Conservation (phyloP, 23 tunicate genomes). For the Halocynthia aurantium region DNA sequence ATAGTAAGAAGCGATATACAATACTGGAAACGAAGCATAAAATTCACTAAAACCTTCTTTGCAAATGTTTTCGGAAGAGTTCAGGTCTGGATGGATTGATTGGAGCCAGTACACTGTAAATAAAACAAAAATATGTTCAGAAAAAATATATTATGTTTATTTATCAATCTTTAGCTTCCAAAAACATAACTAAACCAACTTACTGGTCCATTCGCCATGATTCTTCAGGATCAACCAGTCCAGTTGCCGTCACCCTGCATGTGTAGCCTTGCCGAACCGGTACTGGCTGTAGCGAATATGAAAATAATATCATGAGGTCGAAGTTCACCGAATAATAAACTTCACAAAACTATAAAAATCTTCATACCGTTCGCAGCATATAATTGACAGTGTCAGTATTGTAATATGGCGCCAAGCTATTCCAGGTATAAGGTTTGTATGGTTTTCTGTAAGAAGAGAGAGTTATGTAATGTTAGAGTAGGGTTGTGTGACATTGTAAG, state of each 20-base stretch:
- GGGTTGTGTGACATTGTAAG: too few relatives aligned
- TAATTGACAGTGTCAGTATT: constrained; percentile 82
- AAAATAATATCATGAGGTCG: too few relatives aligned
- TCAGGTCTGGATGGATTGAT: constrained; percentile 72
- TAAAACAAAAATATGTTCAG: background rate
- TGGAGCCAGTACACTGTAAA: constrained; percentile 51
- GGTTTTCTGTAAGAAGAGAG: constrained; percentile 32
- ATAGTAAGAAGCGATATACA: background rate
- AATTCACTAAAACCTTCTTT: background rate
- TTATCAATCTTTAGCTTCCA: background rate
- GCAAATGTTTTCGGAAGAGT: constrained; percentile 42
- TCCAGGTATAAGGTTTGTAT: constrained; percentile 87
- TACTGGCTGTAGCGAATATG: constrained; percentile 38
- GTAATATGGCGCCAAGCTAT: constrained; percentile 87
- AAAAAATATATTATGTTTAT: background rate
- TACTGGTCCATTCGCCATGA: constrained; percentile 97
- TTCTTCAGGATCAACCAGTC: constrained; percentile 74
- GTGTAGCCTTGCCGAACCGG: constrained; percentile 66
- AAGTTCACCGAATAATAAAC: background rate
- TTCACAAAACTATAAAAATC: background rate
- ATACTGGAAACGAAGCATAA: background rate
- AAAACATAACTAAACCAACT: background rate
- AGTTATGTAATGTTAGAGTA: too few relatives aligned
- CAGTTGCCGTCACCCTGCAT: constrained; percentile 64
- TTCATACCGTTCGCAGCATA: constrained; percentile 33